Evolutionary conservation across 2,113 vertebrate species (phyloP), one percentile per base, ranked within the genome.

Genomic region (Callionymus lyra): DNA sequence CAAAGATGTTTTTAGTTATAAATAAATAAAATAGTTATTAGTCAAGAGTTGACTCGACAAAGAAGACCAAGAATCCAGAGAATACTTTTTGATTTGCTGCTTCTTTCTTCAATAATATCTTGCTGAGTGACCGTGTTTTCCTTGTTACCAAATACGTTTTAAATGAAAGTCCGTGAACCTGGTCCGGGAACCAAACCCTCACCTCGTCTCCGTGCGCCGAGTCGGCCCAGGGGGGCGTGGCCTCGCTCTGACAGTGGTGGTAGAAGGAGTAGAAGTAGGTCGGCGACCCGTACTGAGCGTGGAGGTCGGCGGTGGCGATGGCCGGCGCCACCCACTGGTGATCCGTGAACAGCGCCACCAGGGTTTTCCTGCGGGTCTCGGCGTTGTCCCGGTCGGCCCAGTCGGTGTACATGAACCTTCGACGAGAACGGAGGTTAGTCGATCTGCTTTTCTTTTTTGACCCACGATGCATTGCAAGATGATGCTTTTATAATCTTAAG

Each of bases 251-350:
- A 74, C 94, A 97, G 63, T 94, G 95, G 59, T 98, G 95, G 69
- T 94, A 96, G 79, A 98, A 98, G 34, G 94, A 92, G 47, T 98
- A 98, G 82, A 97, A 97, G 59, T 98, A 98, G 0, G 95, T 98
- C 2, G 95, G 92, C 0, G 95, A 98, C 12, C 95, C 95, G 6
- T 98, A 97, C 62, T 93, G 95, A 1, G 95, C 95, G 1, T 98
- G 95, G 4, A 98, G 84, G 52, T 98, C 95, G 0, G 95, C 95
- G 0, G 95, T 98, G 47, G 95, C 95, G 16, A 98, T 89, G 0
- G 95, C 95, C 0, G 95, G 95, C 1, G 94, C 95, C 74, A 97
- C 94, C 95, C 95, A 98, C 50, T 98, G 95, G 73, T 98, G 95
- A 67, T 98, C 95, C 0, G 95, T 98, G 54, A 98, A 95, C 11